A percentile compares a stretch with the other conserved stretches of the same genome.
These are phyloP conservation scores for Phymatocera aterrima DNA, from an alignment of 2,888 invertebrate genomes.

Conservation along the genomic window DNA sequence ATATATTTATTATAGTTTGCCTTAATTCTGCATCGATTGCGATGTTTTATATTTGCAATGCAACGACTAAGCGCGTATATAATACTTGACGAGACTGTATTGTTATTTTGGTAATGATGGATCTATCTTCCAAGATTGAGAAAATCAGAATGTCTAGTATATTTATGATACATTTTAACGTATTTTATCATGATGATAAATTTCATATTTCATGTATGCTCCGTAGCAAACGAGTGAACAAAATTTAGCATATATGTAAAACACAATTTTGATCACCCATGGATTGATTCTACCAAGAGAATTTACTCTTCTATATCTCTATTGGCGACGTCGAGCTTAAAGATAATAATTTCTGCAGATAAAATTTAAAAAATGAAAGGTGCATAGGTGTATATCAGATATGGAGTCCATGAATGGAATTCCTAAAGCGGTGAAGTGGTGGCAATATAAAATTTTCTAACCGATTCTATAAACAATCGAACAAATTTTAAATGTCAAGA, in stretches of 20 bases:
- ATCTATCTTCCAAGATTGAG: too few species aligned
- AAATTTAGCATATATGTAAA: neutral
- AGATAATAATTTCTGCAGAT: neutral
- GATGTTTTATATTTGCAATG: neutral
- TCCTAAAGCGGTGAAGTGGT: neutral
- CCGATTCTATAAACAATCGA: neutral
- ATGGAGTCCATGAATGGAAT: neutral
- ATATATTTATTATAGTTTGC: neutral
- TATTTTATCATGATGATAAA: too few species aligned
- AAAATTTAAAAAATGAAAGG: neutral
- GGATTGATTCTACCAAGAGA: neutral
- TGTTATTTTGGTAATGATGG: too few species aligned
- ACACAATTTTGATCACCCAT: neutral
- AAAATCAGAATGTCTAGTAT: too few species aligned
- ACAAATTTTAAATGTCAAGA: neutral
- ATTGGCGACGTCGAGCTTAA: neutral
- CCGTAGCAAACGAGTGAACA: neutral
- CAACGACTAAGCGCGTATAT: neutral
- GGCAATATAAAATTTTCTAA: constrained; percentile 1
- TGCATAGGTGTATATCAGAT: neutral
- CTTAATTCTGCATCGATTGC: neutral
- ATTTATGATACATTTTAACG: too few species aligned
- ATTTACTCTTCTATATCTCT: neutral
- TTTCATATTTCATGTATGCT: neutral
- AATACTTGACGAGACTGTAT: neutral